Conservation (phyloP, 2,888 invertebrate genomes). For the Cremastinae sp. region DNA sequence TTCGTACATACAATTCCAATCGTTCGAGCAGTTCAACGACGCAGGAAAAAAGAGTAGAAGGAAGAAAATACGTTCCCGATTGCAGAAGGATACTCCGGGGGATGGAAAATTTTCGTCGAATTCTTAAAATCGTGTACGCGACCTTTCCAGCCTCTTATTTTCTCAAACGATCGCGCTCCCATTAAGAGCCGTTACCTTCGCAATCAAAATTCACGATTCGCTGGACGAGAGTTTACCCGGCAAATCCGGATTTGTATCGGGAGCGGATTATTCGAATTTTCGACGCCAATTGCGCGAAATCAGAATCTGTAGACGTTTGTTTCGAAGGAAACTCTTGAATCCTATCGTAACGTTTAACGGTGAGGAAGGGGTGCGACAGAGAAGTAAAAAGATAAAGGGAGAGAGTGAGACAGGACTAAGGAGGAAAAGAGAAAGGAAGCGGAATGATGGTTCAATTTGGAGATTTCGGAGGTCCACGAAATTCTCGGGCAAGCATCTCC, state of each 20-base stretch:
- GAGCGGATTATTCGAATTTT: slow-evolving; percentile 25
- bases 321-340: slow-evolving; percentile 13
- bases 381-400: too few species aligned
- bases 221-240: slow-evolving; percentile 4
- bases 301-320: slow-evolving; percentile 24
- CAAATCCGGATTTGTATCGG: slow-evolving; percentile 46
- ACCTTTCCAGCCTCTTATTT: too few species aligned
- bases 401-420: too few species aligned
- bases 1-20: not conserved
- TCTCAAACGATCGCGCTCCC: too few species aligned
- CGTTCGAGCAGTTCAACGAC: too few species aligned
- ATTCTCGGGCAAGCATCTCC: slow-evolving; percentile 50
- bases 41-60: too few species aligned
- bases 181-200: too few species aligned
- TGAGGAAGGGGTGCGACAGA: not conserved
- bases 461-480: slow-evolving; percentile 54
- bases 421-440: slow-evolving; percentile 3
- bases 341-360: slow-evolving; percentile 8
- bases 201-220: too few species aligned
- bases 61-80: not conserved
- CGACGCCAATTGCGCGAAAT: slow-evolving; percentile 43
- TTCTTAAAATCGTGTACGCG: too few species aligned
- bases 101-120: slow-evolving; percentile 22
- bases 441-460: slow-evolving; percentile 57
- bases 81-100: not conserved